Percentiles rank a stretch among this genome's conserved stretches.
Conservation (phyloP, 2,113 vertebrate genomes). For the Bos taurus region ARS-UCD2.0 NC_037328.1:154430501-154431000, state of each 20-base stretch:
- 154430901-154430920: not conserved
- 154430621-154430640: not conserved
- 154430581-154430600: not conserved
- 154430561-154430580: not conserved
- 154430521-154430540: not conserved
- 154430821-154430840: not conserved
- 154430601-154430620: not conserved
- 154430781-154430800: not conserved
- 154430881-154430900: not conserved
- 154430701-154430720: not conserved
- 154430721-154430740: not conserved
- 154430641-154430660: not conserved
- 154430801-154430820: accelerated
- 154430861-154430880: not conserved
- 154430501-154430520: not conserved
- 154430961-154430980: not conserved
- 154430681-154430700: not conserved
- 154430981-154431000: not conserved
- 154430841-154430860: not conserved
- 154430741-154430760: not conserved
- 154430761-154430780: not conserved
- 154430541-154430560: not conserved
- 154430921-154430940: not conserved
- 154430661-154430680: not conserved
- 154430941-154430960: not conserved